Conservation (phyloP, 2,113 vertebrate species). For the Malaclemys terrapin region DNA sequence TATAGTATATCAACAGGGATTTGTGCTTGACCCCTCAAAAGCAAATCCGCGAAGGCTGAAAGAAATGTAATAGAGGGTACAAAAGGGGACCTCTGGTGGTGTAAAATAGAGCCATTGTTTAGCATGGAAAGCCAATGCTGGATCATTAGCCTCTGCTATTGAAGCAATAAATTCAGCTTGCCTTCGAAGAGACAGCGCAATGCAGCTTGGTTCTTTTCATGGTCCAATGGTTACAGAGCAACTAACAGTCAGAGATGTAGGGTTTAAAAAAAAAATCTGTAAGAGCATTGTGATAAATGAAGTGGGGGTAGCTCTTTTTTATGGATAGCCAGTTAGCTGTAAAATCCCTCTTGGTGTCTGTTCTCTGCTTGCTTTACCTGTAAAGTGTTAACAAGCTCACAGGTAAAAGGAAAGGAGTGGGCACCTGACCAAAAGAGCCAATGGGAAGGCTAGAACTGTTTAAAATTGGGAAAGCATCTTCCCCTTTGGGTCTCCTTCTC, state of each 20-base stretch:
- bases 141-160: not conserved
- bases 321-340: too few species aligned
- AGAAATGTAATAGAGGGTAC: not conserved
- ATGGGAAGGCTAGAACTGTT: too few species aligned
- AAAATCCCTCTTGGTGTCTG: too few species aligned
- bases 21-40: not conserved
- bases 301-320: too few species aligned
- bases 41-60: rapidly evolving
- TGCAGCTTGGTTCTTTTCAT: not conserved
- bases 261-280: not conserved
- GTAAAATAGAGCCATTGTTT: not conserved
- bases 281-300: not conserved
- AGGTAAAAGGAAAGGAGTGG: too few species aligned
- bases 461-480: too few species aligned
- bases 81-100: not conserved
- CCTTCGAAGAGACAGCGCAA: not conserved
- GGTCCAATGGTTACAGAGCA: not conserved
- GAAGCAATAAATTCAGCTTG: not conserved
- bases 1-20: not conserved
- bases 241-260: not conserved
- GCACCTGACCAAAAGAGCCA: too few species aligned
- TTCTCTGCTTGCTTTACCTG: too few species aligned
- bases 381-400: too few species aligned
- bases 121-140: not conserved
- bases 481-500: too few species aligned